A percentile compares a stretch with the other conserved stretches of the same genome.
phyloP scores from a whole-genome alignment of 2,888 invertebrate genomes.

The Epinotia ramella region DNA sequence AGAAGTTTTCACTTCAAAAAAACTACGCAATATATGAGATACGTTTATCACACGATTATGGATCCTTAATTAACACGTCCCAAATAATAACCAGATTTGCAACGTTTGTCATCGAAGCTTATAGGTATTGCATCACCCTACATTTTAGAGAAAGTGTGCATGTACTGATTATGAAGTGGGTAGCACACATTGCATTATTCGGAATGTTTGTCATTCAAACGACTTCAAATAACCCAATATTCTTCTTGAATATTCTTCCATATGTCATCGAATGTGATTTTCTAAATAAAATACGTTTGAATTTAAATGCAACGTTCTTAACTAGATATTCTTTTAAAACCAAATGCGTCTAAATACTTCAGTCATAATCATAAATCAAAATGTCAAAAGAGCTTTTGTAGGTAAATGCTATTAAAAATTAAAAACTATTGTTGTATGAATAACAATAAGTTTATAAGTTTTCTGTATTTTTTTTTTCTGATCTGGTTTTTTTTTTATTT shows the following conservation, averaged over 20 bases:
- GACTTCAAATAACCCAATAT: not conserved
- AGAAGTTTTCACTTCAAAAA: too few species aligned
- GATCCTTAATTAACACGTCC: conserved; percentile 20
- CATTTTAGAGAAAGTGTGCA: conserved; percentile 40
- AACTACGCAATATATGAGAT: too few species aligned
- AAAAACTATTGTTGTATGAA: too few species aligned
- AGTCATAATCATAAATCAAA: not conserved
- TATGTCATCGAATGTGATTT: too few species aligned
- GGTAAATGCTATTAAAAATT: too few species aligned
- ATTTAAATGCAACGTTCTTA: not conserved
- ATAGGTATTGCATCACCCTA: conserved; percentile 39
- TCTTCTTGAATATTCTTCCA: not conserved
- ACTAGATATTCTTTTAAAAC: not conserved
- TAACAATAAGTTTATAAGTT: too few species aligned
- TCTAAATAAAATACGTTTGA: not conserved
- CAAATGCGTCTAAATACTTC: not conserved
- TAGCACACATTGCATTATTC: conserved; percentile 1
- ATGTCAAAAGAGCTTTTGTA: too few species aligned
- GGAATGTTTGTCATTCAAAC: conserved; percentile 1
- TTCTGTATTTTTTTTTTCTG: too few species aligned
- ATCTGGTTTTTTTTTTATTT: too few species aligned
- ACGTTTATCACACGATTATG: not conserved
- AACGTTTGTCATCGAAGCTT: conserved; percentile 33
- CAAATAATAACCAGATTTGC: conserved; percentile 38
- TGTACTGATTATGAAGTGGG: conserved; percentile 7